phyloP scores from a whole-genome alignment of 2,888 invertebrate species.

The Drosophila mercatorum region DNA sequence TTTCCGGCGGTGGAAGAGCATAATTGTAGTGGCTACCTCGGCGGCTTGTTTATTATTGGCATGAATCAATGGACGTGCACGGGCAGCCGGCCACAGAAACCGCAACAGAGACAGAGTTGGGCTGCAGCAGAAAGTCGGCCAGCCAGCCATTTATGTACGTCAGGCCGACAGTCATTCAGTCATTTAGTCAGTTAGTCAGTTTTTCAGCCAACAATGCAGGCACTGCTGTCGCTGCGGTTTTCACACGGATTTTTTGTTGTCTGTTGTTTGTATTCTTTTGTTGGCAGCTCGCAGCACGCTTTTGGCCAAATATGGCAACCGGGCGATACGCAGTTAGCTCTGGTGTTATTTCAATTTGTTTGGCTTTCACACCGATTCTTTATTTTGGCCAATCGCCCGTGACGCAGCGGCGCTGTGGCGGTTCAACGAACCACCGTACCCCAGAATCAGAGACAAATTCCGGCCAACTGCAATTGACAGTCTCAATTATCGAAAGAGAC shows the following conservation, averaged over 20 bases:
- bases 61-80: constrained; percentile 69
- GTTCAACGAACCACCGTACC: constrained; percentile 54
- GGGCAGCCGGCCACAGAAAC: constrained; percentile 56
- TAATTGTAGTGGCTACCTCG: constrained; percentile 41
- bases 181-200: constrained; percentile 50
- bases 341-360: constrained; percentile 74
- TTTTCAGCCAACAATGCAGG: constrained; percentile 32
- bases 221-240: constrained; percentile 59
- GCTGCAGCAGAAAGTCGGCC: constrained; percentile 13
- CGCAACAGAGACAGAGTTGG: constrained; percentile 51
- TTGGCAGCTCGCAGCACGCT: constrained; percentile 57
- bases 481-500: constrained; percentile 48
- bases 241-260: constrained; percentile 50
- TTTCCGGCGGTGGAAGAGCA: constrained; percentile 17
- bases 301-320: constrained; percentile 34
- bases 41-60: constrained; percentile 55
- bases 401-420: constrained; percentile 13
- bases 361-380: constrained; percentile 48
- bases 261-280: constrained; percentile 20
- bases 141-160: constrained; percentile 49
- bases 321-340: constrained; percentile 41
- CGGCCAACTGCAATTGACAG: constrained; percentile 50
- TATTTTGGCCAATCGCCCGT: constrained; percentile 61
- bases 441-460: not conserved
- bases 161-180: constrained; percentile 25